phyloP scores from a whole-genome alignment of 2,797 vertebrate species.

The Synanceia verrucosa region DNA sequence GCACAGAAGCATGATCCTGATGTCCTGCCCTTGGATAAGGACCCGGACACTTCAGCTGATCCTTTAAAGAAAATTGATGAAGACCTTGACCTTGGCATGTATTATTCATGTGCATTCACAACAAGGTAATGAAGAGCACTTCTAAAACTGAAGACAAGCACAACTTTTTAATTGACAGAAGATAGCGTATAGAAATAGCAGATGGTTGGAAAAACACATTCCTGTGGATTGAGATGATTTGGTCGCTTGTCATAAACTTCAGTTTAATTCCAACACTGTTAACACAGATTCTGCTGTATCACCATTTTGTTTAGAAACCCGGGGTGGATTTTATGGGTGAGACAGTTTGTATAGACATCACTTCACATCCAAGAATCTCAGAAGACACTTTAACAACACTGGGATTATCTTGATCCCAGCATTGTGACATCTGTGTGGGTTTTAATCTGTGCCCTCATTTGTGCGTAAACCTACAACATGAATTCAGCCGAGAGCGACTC shows the following conservation, averaged over 20 bases:
- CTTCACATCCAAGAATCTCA: conserved; percentile 39
- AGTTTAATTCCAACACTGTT: neutral
- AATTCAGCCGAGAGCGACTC: conserved; percentile 25
- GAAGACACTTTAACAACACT: conserved; percentile 30
- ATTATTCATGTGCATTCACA: conserved; percentile 64
- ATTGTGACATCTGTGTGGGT: conserved; percentile 30
- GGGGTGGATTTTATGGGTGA: neutral
- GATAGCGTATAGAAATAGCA: neutral
- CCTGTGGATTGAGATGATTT: neutral
- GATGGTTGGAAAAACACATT: neutral
- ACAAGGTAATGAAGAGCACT: conserved; percentile 16
- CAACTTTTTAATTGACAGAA: conserved; percentile 1
- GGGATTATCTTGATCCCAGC: conserved; percentile 57
- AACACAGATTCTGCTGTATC: neutral
- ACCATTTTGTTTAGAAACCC: neutral
- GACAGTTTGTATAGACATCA: conserved; percentile 26
- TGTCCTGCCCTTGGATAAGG: conserved; percentile 53
- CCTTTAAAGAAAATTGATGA: conserved; percentile 61
- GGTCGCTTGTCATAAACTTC: neutral
- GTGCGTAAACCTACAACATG: conserved; percentile 38
- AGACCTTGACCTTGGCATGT: conserved; percentile 60
- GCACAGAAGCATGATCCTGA: conserved; percentile 20
- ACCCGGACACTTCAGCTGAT: conserved; percentile 33
- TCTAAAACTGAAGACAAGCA: conserved; percentile 5
- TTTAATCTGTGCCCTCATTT: conserved; percentile 53